Evolutionary conservation across 1,140 invertebrate genomes (phyloP), one percentile per base, ranked within the genome.

Genomic region (Cydia pomonella): DNA sequence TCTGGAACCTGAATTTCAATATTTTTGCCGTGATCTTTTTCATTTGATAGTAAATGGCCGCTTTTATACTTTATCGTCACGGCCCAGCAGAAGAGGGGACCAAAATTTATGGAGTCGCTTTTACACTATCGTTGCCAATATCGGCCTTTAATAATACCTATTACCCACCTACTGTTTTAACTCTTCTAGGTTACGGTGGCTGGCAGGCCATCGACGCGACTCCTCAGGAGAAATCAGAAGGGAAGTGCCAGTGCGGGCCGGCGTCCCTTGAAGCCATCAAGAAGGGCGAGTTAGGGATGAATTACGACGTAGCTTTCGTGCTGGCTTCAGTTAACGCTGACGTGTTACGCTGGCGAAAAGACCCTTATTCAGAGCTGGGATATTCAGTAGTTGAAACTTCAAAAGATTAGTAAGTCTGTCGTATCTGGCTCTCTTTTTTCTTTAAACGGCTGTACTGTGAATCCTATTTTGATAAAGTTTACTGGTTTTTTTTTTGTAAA

Each of bases 131-230:
- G 27, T 27, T 3, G 27, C 1, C 27, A 1, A 27, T 27, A 27
- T 33, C 0, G 29, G 29, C 29, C 6, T 33, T 33, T 33, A 33
- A 33, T 33, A 33, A 4, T 33, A 72, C 33, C 44, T 64, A 63
- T 25, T 76, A n/a, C n/a, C n/a, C n/a, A n/a, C n/a, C n/a, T n/a
- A 41, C 25, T 4, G 75, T 66, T n/a, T 33, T 33, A 33, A 33
- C 4, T 41, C 10, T 50, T 25, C n/a, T 66, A 88, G 95, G 95
- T 50, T 95, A 96, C 85, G 96, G 95, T 41, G 96, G 96, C 2
- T 96, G 96, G 96, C 96, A 96, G 91, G 95, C 95, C 0, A 94
- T 96, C 77, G 96, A 97, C 87, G 94, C 95, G 0, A 97, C 96
- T 16, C 96, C 96, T 4, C 96, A 97, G 84, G 96, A 96, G 87